A percentile compares a stretch with the other conserved stretches of the same genome.
Conservation (phyloP, 30 jellyfish, hydroid and myxozoan genomes). For the Sanderia malayensis region DNA sequence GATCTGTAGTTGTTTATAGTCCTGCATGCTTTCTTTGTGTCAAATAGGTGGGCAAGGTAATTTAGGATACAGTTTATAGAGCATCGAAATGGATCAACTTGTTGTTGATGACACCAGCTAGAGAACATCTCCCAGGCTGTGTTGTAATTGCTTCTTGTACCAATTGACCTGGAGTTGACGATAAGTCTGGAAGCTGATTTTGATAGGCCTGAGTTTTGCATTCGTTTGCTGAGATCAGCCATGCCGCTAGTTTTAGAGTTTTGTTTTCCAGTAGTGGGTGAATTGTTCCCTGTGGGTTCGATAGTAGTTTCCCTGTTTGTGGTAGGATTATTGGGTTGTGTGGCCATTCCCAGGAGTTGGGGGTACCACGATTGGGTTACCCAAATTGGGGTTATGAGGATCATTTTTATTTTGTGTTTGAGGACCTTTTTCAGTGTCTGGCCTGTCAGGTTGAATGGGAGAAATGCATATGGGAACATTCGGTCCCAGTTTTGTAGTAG, state of each 20-base stretch:
- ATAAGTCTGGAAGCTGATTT: conserved; percentile 33
- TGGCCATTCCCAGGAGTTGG: conserved; percentile 27
- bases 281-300: conserved; percentile 11
- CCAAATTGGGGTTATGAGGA: conserved; percentile 31
- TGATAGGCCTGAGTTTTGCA: conserved; percentile 20
- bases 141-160: conserved; percentile 33
- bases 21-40: conserved; percentile 19
- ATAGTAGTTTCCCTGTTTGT: not conserved
- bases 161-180: conserved; percentile 24
- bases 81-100: conserved; percentile 41
- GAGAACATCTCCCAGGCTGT: conserved; percentile 39
- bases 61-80: conserved; percentile 17
- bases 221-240: conserved; percentile 13
- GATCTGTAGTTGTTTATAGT: conserved; percentile 23
- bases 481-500: conserved; percentile 22
- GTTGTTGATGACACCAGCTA: conserved; percentile 34
- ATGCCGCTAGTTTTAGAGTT: conserved; percentile 41
- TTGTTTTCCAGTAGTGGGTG: conserved; percentile 30
- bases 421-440: conserved; percentile 23
- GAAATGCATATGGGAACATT: conserved; percentile 26
- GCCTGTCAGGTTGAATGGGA: conserved; percentile 29
- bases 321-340: conserved; percentile 29
- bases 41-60: conserved; percentile 21
- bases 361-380: conserved; percentile 45
- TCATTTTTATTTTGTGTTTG: conserved; percentile 5